phyloP scores from a whole-genome alignment of 2,797 vertebrate species.

The Leuciscus waleckii region DNA sequence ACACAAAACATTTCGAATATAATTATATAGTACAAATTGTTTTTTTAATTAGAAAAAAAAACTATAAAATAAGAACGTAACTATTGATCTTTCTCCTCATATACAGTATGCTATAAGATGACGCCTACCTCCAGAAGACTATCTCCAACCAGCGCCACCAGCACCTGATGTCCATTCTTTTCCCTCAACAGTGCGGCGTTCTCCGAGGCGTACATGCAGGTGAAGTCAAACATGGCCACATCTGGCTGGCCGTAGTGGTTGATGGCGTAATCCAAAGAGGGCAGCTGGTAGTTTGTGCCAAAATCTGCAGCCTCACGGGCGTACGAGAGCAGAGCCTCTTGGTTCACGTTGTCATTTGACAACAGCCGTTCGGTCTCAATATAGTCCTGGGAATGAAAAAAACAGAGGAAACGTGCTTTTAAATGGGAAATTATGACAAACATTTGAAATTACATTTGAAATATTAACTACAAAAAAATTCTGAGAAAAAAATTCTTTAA shows the following conservation, averaged over 20 bases:
- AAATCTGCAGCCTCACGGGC: slow-evolving; percentile 97
- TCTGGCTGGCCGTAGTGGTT: slow-evolving; percentile 94
- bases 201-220: slow-evolving; percentile 96
- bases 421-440: not conserved
- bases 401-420: not conserved
- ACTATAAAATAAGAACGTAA: not conserved
- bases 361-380: slow-evolving; percentile 91
- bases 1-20: not conserved
- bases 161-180: slow-evolving; percentile 85
- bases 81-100: not conserved
- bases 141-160: slow-evolving; percentile 94
- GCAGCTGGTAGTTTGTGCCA: slow-evolving; percentile 95
- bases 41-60: not conserved
- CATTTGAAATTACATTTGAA: not conserved
- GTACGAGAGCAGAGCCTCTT: slow-evolving; percentile 90
- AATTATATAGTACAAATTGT: not conserved
- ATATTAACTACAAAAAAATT: not conserved
- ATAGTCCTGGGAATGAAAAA: slow-evolving; percentile 80
- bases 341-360: slow-evolving; percentile 88
- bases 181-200: slow-evolving; percentile 91
- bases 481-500: too few relatives aligned
- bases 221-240: slow-evolving; percentile 99
- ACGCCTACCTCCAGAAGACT: slow-evolving; percentile 91
- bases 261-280: slow-evolving; percentile 94
- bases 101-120: not conserved